A percentile compares a stretch with the other conserved stretches of the same genome.
Evolutionary conservation across 2,797 vertebrate genomes (phyloP).

Genomic region (Pogonophryne albipinna): DNA sequence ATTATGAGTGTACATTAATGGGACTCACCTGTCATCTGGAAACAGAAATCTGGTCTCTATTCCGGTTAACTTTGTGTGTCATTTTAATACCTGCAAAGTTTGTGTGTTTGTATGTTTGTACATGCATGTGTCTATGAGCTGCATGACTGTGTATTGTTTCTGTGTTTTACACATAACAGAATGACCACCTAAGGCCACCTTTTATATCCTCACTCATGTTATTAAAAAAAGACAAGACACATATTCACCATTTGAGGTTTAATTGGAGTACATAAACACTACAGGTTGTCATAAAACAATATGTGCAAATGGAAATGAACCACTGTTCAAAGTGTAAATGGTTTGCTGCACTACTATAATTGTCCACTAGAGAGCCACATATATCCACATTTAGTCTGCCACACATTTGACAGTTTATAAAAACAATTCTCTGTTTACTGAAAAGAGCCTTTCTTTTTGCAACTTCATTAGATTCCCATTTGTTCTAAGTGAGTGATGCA

Average conservation of each 20-base stretch:
- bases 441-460: slow-evolving; percentile 3
- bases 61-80: background rate
- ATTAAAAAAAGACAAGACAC: background rate
- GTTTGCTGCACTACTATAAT: background rate
- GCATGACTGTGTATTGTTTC: background rate
- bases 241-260: background rate
- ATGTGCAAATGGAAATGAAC: background rate
- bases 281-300: background rate
- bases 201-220: background rate
- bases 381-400: background rate
- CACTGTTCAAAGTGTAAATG: background rate
- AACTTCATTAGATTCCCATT: background rate
- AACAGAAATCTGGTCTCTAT: background rate
- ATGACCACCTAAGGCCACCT: background rate
- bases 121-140: background rate
- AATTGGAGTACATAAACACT: slow-evolving; percentile 8
- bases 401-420: background rate
- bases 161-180: background rate
- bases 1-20: background rate
- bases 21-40: background rate
- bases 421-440: background rate
- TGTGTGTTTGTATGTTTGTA: background rate
- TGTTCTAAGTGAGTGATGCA: background rate
- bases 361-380: slow-evolving; percentile 57
- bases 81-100: background rate